Evolutionary conservation across 2,113 vertebrate species (phyloP).

Genomic region (Arizona elegans): DNA sequence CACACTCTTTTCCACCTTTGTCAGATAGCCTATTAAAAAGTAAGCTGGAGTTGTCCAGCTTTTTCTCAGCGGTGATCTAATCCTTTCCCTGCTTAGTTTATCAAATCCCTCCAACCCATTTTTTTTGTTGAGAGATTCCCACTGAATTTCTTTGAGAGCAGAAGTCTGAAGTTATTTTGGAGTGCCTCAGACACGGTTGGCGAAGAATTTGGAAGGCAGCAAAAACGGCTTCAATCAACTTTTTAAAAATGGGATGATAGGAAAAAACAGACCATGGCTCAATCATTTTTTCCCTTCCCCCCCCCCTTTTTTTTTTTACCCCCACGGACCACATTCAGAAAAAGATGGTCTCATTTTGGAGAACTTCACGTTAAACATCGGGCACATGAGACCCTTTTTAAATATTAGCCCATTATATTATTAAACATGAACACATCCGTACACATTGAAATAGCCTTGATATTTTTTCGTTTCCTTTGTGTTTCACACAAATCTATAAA

Average conservation of each 20-base stretch:
- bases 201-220: not conserved
- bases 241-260: not conserved
- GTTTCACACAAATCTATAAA: not conserved
- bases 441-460: not conserved
- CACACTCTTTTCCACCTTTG: not conserved
- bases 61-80: not conserved
- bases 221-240: no score
- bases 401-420: not conserved
- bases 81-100: not conserved
- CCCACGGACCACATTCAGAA: not conserved
- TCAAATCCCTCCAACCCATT: not conserved
- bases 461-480: not conserved
- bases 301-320: no score
- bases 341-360: not conserved
- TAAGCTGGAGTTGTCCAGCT: not conserved
- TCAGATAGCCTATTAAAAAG: constrained; percentile 1
- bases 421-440: not conserved
- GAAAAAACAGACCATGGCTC: no score
- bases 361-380: no score
- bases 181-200: not conserved
- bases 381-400: not conserved
- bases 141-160: not conserved
- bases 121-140: not conserved
- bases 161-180: not conserved
- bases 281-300: not conserved